These are phyloP conservation scores for Zoanthus gigantus DNA, from an alignment of 92 coral and sea anemone species.

Conservation along the genomic window DNA sequence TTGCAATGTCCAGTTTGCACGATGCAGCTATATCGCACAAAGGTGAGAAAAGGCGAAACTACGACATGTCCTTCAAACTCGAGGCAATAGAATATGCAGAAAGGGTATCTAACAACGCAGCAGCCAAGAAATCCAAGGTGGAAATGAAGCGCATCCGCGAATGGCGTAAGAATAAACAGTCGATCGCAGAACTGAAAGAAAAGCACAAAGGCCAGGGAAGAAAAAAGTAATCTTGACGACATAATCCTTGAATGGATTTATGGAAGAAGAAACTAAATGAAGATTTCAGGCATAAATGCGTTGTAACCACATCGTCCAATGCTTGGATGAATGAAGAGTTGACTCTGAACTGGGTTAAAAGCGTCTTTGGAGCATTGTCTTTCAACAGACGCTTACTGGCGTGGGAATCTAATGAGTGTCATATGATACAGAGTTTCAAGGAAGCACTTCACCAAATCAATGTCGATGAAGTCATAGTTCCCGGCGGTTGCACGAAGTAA, in stretches of 20 bases:
- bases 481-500: slow-evolving; percentile 67
- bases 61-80: slow-evolving; percentile 29
- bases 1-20: background rate
- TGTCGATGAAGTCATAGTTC: background rate
- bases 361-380: background rate
- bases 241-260: no score
- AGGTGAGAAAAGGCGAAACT: slow-evolving; percentile 50
- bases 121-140: slow-evolving; percentile 37
- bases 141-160: slow-evolving; percentile 44
- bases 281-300: no score
- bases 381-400: slow-evolving; percentile 42
- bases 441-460: no score
- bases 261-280: no score
- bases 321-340: no score
- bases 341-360: no score
- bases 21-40: slow-evolving; percentile 44
- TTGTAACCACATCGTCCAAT: no score
- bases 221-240: no score
- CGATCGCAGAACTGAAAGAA: slow-evolving; percentile 12
- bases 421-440: slow-evolving; percentile 24
- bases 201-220: no score
- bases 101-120: slow-evolving; percentile 44
- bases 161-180: slow-evolving; percentile 41
- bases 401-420: slow-evolving; percentile 70
- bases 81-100: slow-evolving; percentile 61